Conservation (phyloP, 2,797 vertebrate species). For the Vireo griseus region DNA sequence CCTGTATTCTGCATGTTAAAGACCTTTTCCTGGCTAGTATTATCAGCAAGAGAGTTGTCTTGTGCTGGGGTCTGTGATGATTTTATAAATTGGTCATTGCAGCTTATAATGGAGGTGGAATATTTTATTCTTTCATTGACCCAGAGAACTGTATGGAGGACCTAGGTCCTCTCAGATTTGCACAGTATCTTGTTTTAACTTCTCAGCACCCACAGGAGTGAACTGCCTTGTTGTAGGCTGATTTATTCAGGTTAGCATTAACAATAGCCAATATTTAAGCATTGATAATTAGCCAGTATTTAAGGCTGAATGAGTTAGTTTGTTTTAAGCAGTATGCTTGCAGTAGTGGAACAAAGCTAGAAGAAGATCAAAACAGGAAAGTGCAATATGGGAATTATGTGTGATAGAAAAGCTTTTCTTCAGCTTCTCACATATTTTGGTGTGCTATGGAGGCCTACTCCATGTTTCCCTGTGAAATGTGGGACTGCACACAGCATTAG, state of each 20-base stretch:
- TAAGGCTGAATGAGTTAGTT: background rate
- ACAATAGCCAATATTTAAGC: background rate
- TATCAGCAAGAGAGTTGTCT: background rate
- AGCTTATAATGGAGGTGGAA: background rate
- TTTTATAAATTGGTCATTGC: background rate
- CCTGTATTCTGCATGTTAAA: background rate
- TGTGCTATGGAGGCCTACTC: background rate
- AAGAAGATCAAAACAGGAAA: background rate
- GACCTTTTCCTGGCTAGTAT: background rate
- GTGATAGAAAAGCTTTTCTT: background rate
- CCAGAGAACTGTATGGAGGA: background rate
- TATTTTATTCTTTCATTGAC: background rate
- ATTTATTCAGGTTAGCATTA: background rate
- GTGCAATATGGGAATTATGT: background rate
- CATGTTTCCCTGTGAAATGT: accelerated
- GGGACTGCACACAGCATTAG: background rate
- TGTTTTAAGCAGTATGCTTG: background rate
- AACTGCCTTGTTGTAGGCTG: background rate
- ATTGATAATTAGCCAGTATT: background rate
- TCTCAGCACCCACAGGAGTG: background rate
- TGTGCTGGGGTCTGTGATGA: background rate
- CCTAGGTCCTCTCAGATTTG: background rate
- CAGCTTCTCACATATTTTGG: background rate
- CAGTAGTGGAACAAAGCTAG: background rate
- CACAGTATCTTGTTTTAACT: background rate